Evolutionary conservation across 2,797 vertebrate species (phyloP), one percentile per base, ranked within the genome.

Genomic region (Mergus octosetaceus): DNA sequence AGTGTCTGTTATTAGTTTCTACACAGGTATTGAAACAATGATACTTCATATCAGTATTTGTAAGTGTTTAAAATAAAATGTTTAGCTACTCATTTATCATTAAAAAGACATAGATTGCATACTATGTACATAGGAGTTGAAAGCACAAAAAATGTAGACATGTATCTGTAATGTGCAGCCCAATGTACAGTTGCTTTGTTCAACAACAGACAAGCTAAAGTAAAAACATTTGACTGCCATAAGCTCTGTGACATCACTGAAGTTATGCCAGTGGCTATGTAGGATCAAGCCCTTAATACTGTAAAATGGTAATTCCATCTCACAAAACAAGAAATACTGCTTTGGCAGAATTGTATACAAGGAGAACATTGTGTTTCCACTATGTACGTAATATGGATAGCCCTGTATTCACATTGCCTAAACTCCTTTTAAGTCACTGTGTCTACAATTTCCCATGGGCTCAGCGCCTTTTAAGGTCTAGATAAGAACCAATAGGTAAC

Each of bases 11-110:
- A 66, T 57, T 93, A 93, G 95, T 92, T 91, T 88, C 32, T 69
- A 13, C 12, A 91, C 92, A 90, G 34, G 84, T 87, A 96, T 75
- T 90, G 80, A 93, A 97, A 93, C 64, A 92, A 49, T 83, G 95
- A 85, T 85, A 80, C 88, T 92, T 80, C 73, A 62, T 89, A 96
- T 89, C 83, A 16, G 15, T 34, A 90, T 14, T 62, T 34, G 32
- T 27, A 82, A 78, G 80, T 39, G 47, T 70, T 82, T 94, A 68
- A 91, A 97, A 94, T 6, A 69, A 87, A 87, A 15, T 12, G 34
- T 65, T 61, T 53, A 60, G 51, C 56, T 82, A 90, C 17, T 56
- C 38, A 68, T 7, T 73, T 49, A 89, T 91, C 58, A 66, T 34
- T 57, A 53, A 45, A 77, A 58, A 45, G 27, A 34, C 80, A 82